Evolutionary conservation across 2,888 invertebrate genomes (phyloP), one percentile per base, ranked within the genome.

Genomic region (Stegophylla sp.): DNA sequence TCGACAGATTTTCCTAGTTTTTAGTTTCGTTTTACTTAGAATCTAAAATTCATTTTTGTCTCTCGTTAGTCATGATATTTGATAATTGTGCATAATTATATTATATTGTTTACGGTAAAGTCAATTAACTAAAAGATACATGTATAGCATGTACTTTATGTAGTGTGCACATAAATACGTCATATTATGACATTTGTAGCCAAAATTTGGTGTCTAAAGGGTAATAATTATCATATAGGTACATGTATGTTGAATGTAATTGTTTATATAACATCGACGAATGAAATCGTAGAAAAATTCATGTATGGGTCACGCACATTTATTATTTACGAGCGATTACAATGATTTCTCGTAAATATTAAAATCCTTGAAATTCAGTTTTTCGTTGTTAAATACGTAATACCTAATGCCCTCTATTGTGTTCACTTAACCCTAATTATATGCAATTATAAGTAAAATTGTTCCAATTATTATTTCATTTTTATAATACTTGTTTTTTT

Each of bases 401-500:
- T 56, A 53, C 1, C 10, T 43, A 12, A 13, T 45, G 12, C 15
- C 4, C 12, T 56, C 13, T 23, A 45, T 67, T 23, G 23, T 9
- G 17, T 45, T 67, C 26, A 23, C 45, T 12, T 51, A 13, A 20
- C 17, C 34, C 28, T 4, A 20, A 56, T 20, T 10, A 53, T 56
- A 20, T 45, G 2, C 51, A 17, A 9, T 9, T 5, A n/a, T 20
- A 51, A 51, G n/a, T 7, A 12, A n/a, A 51, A 1, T 12, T 56
- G 56, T 56, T 23, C 10, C 12, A 45, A 45, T 63, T n/a, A 20
- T 66, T 64, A 66, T 66, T 66, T 41, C 71, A 64, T 53, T 41
- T 71, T 79, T 51, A 59, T 77, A 67, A 59, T 77, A 59, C 28
- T 63, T 69, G 69, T 61, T 79, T 77, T 59, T 67, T 45, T 69